Conservation (phyloP, 1,140 invertebrate species). For the Anoplophora glabripennis region DNA sequence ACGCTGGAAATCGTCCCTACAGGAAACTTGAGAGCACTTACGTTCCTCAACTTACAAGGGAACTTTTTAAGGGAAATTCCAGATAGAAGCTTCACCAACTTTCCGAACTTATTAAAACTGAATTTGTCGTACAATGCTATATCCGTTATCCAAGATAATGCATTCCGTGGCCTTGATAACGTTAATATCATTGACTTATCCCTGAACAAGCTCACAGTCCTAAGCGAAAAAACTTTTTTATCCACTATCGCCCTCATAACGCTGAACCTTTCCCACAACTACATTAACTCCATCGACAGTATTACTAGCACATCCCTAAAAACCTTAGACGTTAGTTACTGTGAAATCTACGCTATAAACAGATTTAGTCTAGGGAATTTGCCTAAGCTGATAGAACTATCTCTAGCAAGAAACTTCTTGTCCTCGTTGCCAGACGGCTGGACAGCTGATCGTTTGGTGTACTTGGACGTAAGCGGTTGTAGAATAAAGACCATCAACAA, state of each 20-base stretch:
- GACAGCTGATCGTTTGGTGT: slow-evolving; percentile 54
- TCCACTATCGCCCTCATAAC: slow-evolving; percentile 56
- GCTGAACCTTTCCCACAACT: slow-evolving; percentile 64
- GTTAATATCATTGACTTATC: slow-evolving; percentile 46
- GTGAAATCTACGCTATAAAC: slow-evolving; percentile 57
- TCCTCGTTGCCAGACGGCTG: slow-evolving; percentile 56
- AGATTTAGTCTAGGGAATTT: slow-evolving; percentile 54
- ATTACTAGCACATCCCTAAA: slow-evolving; percentile 56
- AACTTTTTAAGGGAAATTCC: slow-evolving; percentile 59
- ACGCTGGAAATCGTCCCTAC: slow-evolving; percentile 61
- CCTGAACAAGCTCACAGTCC: slow-evolving; percentile 59
- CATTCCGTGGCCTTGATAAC: slow-evolving; percentile 53
- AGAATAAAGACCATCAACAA: slow-evolving; percentile 53
- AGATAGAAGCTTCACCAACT: slow-evolving; percentile 58
- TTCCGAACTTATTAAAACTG: slow-evolving; percentile 57
- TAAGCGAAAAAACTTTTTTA: slow-evolving; percentile 55
- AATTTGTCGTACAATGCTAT: slow-evolving; percentile 66
- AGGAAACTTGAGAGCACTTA: slow-evolving; percentile 59
- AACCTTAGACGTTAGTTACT: slow-evolving; percentile 57
- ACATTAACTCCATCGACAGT: slow-evolving; percentile 57
- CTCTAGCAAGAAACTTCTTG: slow-evolving; percentile 60
- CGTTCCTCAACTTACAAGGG: slow-evolving; percentile 55
- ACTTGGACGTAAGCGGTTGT: slow-evolving; percentile 59
- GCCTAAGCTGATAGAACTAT: slow-evolving; percentile 53
- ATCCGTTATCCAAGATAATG: slow-evolving; percentile 52